Conservation (phyloP, 2,113 vertebrate species). For the Osmerus eperlanus region DNA sequence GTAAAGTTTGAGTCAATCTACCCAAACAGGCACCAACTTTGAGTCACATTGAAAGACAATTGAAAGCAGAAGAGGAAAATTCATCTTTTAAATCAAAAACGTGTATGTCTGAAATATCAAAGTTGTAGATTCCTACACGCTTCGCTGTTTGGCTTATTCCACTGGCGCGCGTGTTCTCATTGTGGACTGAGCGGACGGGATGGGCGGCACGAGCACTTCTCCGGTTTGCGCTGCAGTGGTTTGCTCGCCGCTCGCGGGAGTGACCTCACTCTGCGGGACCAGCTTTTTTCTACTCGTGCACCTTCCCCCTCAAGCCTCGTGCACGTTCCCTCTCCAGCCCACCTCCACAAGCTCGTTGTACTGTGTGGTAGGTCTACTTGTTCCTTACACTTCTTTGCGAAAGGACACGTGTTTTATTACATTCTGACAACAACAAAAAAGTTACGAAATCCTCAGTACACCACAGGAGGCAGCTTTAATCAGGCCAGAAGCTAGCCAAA, state of each 20-base stretch:
- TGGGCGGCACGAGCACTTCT: constrained; percentile 18
- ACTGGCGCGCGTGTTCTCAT: constrained; percentile 20
- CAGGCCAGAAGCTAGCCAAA: no score
- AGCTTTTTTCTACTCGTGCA: constrained; percentile 28
- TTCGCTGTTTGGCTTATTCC: constrained; percentile 11
- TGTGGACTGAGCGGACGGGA: constrained; percentile 1
- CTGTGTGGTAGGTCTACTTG: background rate
- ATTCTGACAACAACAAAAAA: background rate
- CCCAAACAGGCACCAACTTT: background rate
- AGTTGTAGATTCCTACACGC: background rate
- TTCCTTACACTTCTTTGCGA: background rate
- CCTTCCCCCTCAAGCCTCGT: constrained; percentile 1
- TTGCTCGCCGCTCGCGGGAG: constrained; percentile 39
- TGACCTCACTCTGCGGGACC: constrained; percentile 45
- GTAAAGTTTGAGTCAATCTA: background rate
- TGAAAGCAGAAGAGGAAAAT: background rate
- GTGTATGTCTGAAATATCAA: background rate
- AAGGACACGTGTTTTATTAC: background rate
- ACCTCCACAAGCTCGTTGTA: constrained; percentile 8
- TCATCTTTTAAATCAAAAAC: background rate
- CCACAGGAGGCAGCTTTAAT: no score
- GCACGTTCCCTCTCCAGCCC: constrained; percentile 12
- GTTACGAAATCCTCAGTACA: no score
- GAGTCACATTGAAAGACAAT: background rate
- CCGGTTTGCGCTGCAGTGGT: constrained; percentile 17